Evolutionary conservation across 2,113 vertebrate species (phyloP), one percentile per base, ranked within the genome.

Genomic region (Myotis yumanensis): DNA sequence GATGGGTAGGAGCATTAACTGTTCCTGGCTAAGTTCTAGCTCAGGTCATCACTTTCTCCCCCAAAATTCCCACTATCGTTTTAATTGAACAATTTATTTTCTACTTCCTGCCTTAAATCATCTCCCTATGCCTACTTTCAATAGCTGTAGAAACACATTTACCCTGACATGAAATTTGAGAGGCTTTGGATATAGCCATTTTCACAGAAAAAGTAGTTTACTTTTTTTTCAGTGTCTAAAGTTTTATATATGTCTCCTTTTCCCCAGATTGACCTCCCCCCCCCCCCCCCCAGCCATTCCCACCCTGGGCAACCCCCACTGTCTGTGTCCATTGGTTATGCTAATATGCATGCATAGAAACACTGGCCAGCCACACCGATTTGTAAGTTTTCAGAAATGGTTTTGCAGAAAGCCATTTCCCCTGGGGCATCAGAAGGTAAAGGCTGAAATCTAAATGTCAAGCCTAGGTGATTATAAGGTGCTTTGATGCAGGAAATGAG

Each of bases 61-160:
- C 7, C 4, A 84, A 81, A 88, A 86, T 93, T 95, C 72, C 22
- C 18, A 84, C 16, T 68, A 76, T 87, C 89, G 3, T 96, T 97
- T 95, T 96, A 96, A 97, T 94, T 91, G 76, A 93, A 86, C 46
- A 86, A 86, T 96, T 94, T 40, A 69, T 71, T 52, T 51, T 37
- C 92, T 81, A 93, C 94, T 95, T 64, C 43, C 35, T 89, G 14
- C 80, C 46, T 68, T 84, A 94, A 94, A 84, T 96, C 9, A 17
- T 83, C n/a, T 71, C 48, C 20, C 69, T 35, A 5, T 48, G 11
- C 43, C 62, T 94, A 43, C 51, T 96, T 89, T 94, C 76, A 92
- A 51, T 62, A 82, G 62, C 35, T 88, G 11, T 54, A 82, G 64
- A 76, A 75, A 80, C 18, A 35, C 28, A 59, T 89, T 35, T 40